These are phyloP conservation scores for Hypena proboscidalis DNA, from an alignment of 2,888 invertebrate genomes.

Conservation along the genomic window DNA sequence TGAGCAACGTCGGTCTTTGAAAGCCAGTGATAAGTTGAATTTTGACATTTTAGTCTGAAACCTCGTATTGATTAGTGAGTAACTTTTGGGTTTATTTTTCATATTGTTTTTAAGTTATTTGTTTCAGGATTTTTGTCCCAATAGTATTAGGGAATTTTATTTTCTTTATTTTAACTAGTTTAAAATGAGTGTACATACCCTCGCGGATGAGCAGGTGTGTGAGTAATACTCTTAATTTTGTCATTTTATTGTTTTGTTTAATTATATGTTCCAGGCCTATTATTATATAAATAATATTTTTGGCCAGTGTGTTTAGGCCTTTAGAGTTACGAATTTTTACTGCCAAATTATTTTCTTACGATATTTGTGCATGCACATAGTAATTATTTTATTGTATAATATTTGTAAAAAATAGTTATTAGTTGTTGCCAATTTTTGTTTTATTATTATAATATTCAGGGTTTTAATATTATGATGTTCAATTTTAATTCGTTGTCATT, in stretches of 20 bases:
- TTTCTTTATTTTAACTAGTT: constrained; percentile 82
- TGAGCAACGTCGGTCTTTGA: constrained; percentile 43
- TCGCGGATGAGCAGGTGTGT: constrained; percentile 77
- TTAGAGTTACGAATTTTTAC: constrained; percentile 84
- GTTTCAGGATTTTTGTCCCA: constrained; percentile 85
- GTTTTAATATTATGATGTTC: constrained; percentile 82
- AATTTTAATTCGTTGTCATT: constrained; percentile 83
- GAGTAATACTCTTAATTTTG: constrained; percentile 83
- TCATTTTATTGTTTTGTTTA: constrained; percentile 82
- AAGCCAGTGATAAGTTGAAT: constrained; percentile 70
- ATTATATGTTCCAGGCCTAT: constrained; percentile 82
- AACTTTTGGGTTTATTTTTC: constrained; percentile 84
- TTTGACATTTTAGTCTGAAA: constrained; percentile 79
- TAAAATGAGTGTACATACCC: constrained; percentile 76
- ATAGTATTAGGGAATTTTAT: constrained; percentile 85
- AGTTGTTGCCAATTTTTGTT: constrained; percentile 84
- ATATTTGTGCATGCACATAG: constrained; percentile 84
- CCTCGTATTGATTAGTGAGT: constrained; percentile 84
- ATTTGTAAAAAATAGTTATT: constrained; percentile 81
- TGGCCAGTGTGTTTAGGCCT: constrained; percentile 83
- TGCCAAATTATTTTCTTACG: constrained; percentile 85
- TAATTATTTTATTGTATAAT: constrained; percentile 84
- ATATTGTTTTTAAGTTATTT: constrained; percentile 85
- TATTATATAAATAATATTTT: constrained; percentile 82
- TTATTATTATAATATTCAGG: constrained; percentile 81